Conservation (phyloP, 1,140 invertebrate genomes). For the Dendrolimus kikuchii region DNA sequence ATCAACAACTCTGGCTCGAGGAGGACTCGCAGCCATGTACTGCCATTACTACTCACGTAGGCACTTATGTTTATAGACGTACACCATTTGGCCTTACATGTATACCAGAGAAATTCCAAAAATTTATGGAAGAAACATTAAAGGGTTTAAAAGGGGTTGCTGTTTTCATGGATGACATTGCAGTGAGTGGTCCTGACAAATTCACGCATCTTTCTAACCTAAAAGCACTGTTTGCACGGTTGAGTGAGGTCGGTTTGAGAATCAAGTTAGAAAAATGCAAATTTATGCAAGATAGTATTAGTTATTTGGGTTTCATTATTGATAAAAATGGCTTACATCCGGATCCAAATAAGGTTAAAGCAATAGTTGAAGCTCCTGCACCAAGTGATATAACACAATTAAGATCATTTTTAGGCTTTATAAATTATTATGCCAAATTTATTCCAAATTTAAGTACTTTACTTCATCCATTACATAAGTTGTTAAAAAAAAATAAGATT, state of each 20-base stretch:
- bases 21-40: not conserved
- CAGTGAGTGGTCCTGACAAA: not conserved
- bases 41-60: not conserved
- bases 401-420: conserved; percentile 20
- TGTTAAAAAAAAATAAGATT: not conserved
- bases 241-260: conserved; percentile 1
- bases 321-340: not conserved
- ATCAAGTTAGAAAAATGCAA: not conserved
- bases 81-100: too few relatives aligned
- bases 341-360: not conserved
- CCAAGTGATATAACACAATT: not conserved
- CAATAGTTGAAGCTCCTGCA: not conserved
- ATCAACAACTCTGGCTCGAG: not conserved
- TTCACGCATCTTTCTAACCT: not conserved
- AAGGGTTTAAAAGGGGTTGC: not conserved
- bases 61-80: not conserved
- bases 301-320: too few relatives aligned
- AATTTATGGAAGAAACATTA: not conserved
- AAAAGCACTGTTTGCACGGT: not conserved
- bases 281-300: too few relatives aligned
- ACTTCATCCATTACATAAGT: conserved; percentile 21
- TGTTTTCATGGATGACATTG: not conserved
- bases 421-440: conserved; percentile 35
- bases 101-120: too few relatives aligned
- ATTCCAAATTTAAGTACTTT: conserved; percentile 18